Percentiles rank a stretch among this genome's conserved stretches.
Conservation (phyloP, 2,888 invertebrate species). For the Empis livida region DNA sequence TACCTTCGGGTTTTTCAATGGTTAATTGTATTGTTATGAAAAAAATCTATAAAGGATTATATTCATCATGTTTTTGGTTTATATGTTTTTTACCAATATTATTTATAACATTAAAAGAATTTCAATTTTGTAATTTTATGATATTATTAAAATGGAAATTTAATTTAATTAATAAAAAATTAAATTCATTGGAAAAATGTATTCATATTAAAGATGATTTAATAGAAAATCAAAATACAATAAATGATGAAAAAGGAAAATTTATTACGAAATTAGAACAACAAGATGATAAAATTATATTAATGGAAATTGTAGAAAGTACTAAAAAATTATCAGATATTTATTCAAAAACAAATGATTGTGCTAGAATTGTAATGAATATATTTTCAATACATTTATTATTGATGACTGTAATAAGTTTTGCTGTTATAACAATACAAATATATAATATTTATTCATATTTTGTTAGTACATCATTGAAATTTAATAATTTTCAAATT, state of each 20-base stretch:
- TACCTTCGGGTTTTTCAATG: slow-evolving; percentile 21
- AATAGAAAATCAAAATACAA: too few relatives aligned
- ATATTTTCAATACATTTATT: slow-evolving; percentile 21
- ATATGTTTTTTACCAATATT: slow-evolving; percentile 23
- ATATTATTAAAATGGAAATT: slow-evolving; percentile 19
- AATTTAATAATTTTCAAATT: slow-evolving; percentile 16
- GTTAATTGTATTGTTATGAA: slow-evolving; percentile 22
- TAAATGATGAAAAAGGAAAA: not conserved
- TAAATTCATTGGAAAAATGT: slow-evolving; percentile 1
- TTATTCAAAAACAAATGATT: slow-evolving; percentile 16
- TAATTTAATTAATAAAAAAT: slow-evolving; percentile 14
- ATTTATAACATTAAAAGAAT: slow-evolving; percentile 19
- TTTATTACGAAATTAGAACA: slow-evolving; percentile 6
- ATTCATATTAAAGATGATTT: slow-evolving; percentile 2
- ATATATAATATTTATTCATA: slow-evolving; percentile 21
- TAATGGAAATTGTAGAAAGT: slow-evolving; percentile 8
- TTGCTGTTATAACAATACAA: slow-evolving; percentile 22
- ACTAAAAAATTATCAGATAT: slow-evolving; percentile 17
- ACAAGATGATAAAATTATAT: not conserved
- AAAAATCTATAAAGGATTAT: slow-evolving; percentile 6
- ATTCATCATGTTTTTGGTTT: slow-evolving; percentile 20
- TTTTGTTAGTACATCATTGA: slow-evolving; percentile 15
- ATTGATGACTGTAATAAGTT: slow-evolving; percentile 17
- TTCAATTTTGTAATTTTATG: slow-evolving; percentile 22
- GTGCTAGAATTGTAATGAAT: slow-evolving; percentile 17